Percentiles rank a stretch among this genome's conserved stretches.
These are phyloP conservation scores for Tromatobia lineatoria DNA, from an alignment of 2,888 invertebrate species.

Conservation along the genomic window DNA sequence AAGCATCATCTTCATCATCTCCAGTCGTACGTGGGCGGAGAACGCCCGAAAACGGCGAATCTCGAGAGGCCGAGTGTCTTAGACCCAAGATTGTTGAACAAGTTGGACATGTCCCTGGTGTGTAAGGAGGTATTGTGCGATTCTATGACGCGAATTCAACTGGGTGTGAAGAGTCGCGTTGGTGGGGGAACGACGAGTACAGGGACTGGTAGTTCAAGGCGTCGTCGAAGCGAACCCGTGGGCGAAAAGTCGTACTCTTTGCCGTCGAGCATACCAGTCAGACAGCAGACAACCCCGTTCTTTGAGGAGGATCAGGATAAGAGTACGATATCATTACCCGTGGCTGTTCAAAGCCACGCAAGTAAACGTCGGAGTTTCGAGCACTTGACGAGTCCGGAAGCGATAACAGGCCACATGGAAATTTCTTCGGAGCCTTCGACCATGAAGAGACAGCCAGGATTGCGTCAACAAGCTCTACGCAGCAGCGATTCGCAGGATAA, in stretches of 20 bases:
- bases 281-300: slow-evolving; percentile 47
- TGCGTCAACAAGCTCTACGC: slow-evolving; percentile 33
- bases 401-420: slow-evolving; percentile 60
- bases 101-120: slow-evolving; percentile 87
- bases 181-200: slow-evolving; percentile 67
- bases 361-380: slow-evolving; percentile 76
- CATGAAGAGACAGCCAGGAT: slow-evolving; percentile 69
- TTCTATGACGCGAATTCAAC: slow-evolving; percentile 77
- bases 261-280: slow-evolving; percentile 41
- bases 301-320: slow-evolving; percentile 50
- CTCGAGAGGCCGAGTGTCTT: slow-evolving; percentile 87
- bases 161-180: slow-evolving; percentile 63
- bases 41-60: slow-evolving; percentile 87
- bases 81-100: slow-evolving; percentile 86
- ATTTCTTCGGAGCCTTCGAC: slow-evolving; percentile 63
- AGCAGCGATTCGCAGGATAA: slow-evolving; percentile 60
- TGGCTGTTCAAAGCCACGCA: slow-evolving; percentile 41
- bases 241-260: slow-evolving; percentile 60
- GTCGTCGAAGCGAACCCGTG: slow-evolving; percentile 71
- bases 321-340: slow-evolving; percentile 65
- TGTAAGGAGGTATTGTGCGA: slow-evolving; percentile 86
- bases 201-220: slow-evolving; percentile 59
- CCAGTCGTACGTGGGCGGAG: slow-evolving; percentile 56
- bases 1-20: slow-evolving; percentile 70
- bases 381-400: slow-evolving; percentile 68